Evolutionary conservation across 2,888 invertebrate genomes (phyloP).

Genomic region (Diachrysia chrysitis): DNA sequence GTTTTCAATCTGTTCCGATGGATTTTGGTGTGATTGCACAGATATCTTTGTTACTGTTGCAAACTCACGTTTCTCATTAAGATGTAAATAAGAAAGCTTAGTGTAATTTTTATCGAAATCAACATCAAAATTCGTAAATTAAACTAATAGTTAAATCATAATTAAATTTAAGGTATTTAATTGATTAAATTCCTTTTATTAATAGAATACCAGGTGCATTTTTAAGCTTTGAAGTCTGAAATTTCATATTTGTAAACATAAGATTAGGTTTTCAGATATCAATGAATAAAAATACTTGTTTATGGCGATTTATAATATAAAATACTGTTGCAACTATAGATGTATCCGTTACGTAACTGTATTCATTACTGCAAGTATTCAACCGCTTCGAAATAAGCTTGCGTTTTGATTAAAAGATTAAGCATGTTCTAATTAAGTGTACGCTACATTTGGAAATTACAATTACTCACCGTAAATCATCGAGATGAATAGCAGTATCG

Average conservation of each 20-base stretch:
- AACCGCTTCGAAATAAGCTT: conserved; percentile 32
- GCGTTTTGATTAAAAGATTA: conserved; percentile 48
- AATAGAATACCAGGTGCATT: not conserved
- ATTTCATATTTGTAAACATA: not conserved
- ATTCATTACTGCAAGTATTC: conserved; percentile 28
- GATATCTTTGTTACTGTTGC: conserved; percentile 24
- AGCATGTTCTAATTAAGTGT: conserved; percentile 57
- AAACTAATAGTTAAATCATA: not conserved
- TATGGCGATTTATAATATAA: not conserved
- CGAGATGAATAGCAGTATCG: conserved; percentile 79
- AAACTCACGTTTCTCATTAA: conserved; percentile 14
- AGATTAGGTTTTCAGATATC: not conserved
- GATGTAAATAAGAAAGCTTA: not conserved
- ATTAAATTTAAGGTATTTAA: no score
- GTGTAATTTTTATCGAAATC: not conserved
- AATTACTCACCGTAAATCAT: conserved; percentile 86
- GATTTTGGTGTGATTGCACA: conserved; percentile 37
- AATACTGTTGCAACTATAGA: not conserved
- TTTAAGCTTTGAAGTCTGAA: not conserved
- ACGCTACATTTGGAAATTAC: conserved; percentile 59
- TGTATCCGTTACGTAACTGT: conserved; percentile 23
- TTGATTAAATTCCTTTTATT: no score
- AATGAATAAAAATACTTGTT: not conserved
- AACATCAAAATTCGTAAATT: not conserved
- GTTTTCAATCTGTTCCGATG: conserved; percentile 52